A percentile compares a stretch with the other conserved stretches of the same genome.
Conservation (phyloP, 2,113 vertebrate species). For the Crotalus horridus region DNA sequence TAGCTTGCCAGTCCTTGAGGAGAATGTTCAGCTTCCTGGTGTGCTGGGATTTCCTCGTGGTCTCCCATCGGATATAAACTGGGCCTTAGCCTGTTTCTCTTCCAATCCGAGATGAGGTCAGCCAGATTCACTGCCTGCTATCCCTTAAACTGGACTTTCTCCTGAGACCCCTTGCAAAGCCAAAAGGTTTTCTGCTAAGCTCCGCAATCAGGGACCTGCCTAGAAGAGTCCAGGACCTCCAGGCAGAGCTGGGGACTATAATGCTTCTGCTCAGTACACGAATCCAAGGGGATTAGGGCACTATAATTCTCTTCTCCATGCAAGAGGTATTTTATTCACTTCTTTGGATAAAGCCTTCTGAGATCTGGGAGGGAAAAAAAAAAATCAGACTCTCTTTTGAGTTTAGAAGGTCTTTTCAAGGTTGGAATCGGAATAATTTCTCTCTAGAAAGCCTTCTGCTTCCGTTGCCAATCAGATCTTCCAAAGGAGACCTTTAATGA, state of each 20-base stretch:
- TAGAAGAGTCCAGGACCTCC: not conserved
- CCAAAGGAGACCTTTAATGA: not conserved
- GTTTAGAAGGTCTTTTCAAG: not conserved
- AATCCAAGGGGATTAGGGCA: not conserved
- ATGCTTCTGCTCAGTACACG: not conserved
- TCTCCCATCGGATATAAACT: not conserved
- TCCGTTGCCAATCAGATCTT: not conserved
- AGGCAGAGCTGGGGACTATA: not conserved
- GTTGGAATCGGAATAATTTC: not conserved
- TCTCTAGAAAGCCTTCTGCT: not conserved
- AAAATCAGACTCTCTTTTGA: not conserved
- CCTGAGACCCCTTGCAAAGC: not conserved
- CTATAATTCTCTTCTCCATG: not conserved
- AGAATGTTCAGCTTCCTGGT: not conserved
- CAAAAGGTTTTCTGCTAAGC: not conserved
- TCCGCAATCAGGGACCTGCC: not conserved
- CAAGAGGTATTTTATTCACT: not conserved
- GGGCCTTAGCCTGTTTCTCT: not conserved
- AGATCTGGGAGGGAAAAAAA: not conserved
- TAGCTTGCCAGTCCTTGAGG: not conserved
- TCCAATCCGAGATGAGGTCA: not conserved
- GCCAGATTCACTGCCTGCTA: not conserved
- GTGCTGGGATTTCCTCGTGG: not conserved
- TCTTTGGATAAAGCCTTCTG: not conserved
- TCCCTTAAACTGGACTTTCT: not conserved